These are phyloP conservation scores for Drosophila sulfurigaster DNA, from an alignment of 1,140 invertebrate species.

Conservation along the genomic window DNA sequence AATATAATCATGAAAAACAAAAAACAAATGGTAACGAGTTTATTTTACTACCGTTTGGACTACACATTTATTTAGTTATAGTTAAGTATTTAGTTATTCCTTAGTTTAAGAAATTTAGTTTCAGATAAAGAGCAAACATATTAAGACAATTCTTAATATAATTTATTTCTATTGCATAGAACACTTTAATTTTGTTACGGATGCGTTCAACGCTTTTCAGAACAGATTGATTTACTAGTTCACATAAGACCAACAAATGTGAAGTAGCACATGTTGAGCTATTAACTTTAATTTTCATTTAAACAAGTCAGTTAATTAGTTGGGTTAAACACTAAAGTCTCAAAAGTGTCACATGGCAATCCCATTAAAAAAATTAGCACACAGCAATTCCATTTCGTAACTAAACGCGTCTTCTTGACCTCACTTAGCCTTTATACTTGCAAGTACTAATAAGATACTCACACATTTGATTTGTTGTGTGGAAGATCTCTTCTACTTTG, in stretches of 20 bases:
- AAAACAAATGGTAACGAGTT: too few relatives aligned
- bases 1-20: too few relatives aligned
- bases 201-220: too few relatives aligned
- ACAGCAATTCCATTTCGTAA: not conserved
- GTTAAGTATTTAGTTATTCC: too few relatives aligned
- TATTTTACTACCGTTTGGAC: too few relatives aligned
- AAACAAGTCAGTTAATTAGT: not conserved
- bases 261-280: slow-evolving; percentile 1
- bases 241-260: not conserved
- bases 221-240: too few relatives aligned
- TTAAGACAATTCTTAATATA: too few relatives aligned
- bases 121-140: too few relatives aligned
- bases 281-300: not conserved
- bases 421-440: not conserved
- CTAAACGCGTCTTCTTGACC: not conserved
- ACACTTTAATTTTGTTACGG: too few relatives aligned
- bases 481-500: not conserved
- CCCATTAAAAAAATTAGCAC: slow-evolving; percentile 1
- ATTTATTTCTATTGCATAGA: too few relatives aligned
- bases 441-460: not conserved
- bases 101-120: too few relatives aligned
- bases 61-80: too few relatives aligned
- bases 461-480: not conserved
- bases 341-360: not conserved
- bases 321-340: not conserved